These are phyloP conservation scores for Oncorhynchus kisutch DNA, from an alignment of 2,113 vertebrate genomes.

Conservation along the genomic window DNA sequence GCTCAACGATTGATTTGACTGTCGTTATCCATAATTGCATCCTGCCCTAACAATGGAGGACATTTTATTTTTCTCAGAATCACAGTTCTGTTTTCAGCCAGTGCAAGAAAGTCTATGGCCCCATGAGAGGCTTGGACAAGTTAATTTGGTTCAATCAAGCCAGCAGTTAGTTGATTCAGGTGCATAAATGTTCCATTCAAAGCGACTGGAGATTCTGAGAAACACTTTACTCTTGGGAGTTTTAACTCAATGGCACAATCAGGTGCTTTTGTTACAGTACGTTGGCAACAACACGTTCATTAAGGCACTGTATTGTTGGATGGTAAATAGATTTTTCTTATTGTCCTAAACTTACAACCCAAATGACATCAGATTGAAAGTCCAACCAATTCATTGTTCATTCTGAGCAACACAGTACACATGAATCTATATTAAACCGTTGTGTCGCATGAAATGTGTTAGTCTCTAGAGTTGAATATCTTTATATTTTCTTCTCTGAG, in stretches of 20 bases:
- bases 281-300: no score
- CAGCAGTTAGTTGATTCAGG: conserved; percentile 55
- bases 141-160: conserved; percentile 39
- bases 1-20: conserved; percentile 17
- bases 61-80: background rate
- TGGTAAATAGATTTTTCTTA: background rate
- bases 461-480: background rate
- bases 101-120: conserved; percentile 17
- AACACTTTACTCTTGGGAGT: conserved; percentile 2
- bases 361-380: background rate
- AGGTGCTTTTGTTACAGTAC: conserved; percentile 7
- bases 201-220: conserved; percentile 27
- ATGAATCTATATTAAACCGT: background rate
- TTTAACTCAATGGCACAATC: background rate
- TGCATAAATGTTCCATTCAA: conserved; percentile 53
- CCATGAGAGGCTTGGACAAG: background rate
- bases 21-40: conserved; percentile 13
- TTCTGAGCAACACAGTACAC: background rate
- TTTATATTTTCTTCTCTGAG: background rate
- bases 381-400: background rate
- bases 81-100: conserved; percentile 27
- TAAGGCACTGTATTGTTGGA: conserved; percentile 1
- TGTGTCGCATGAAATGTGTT: background rate
- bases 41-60: conserved; percentile 19
- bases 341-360: background rate